Evolutionary conservation across 2,113 vertebrate genomes (phyloP).

Genomic region (Mus pahari): DNA sequence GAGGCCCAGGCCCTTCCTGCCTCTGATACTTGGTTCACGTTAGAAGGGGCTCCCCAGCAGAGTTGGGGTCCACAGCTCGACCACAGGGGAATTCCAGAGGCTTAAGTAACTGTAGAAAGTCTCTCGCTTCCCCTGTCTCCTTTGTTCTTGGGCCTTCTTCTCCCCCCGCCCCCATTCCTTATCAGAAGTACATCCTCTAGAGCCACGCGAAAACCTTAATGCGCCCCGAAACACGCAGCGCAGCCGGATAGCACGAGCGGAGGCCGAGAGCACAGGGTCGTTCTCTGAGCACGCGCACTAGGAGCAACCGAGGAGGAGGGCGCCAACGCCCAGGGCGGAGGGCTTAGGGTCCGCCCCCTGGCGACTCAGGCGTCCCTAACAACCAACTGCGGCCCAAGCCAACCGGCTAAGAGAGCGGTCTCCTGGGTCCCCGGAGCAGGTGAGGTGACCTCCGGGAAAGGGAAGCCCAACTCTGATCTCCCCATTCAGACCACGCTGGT

Average conservation of each 20-base stretch:
- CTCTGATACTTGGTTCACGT: not conserved
- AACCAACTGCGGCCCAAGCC: not conserved
- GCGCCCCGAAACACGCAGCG: not conserved
- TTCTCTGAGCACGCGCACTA: not conserved
- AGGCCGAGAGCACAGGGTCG: not conserved
- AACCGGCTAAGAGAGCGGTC: not conserved
- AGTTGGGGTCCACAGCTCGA: not conserved
- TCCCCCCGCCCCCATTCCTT: not conserved
- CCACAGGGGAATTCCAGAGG: not conserved
- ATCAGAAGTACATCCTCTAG: not conserved
- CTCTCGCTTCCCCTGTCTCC: not conserved
- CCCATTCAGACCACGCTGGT: accelerated
- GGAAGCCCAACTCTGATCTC: not conserved
- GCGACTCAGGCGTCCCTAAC: constrained; percentile 72
- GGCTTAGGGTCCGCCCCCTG: constrained; percentile 24
- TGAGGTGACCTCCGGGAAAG: constrained; percentile 16
- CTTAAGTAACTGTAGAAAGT: not conserved
- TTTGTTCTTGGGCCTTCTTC: not conserved
- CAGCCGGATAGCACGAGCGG: not conserved
- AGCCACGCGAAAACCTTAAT: not conserved
- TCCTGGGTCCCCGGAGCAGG: not conserved
- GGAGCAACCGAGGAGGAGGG: not conserved
- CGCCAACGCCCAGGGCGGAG: not conserved
- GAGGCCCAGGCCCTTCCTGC: not conserved
- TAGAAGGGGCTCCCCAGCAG: not conserved